Base-by-base conservation (phyloP, 1,140 invertebrate species). In the Ericerus pela region DNA sequence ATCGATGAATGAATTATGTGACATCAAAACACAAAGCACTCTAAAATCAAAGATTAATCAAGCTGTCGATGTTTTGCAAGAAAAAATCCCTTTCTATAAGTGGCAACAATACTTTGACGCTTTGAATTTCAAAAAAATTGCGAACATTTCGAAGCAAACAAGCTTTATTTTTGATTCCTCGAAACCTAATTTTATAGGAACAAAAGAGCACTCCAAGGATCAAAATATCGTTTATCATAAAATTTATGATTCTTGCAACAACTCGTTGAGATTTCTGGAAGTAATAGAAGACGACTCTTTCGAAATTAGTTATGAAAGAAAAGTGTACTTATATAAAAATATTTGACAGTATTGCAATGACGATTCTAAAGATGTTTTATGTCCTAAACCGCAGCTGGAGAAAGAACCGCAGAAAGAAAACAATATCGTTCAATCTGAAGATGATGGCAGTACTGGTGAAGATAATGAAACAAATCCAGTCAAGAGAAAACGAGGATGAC, bases 251-350 rank as follows among this genome's bases (percentile, higher is more conserved):
- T n/a, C n/a, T n/a, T 16, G 10, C 10, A 30, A 54, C 29, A 36
- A 26, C 26, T 36, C 57, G n/a, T 2, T 1, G 12, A 52, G 52
- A 29, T 58, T 58, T 28, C 57, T 52, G 4, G 33, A 41, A 18
- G 3, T 24, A 2, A 54, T 54, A 26, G 14, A 2, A 1, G 4
- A 38, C 3, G 36, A 38, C 3, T 52, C 52, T 27, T 14, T 16
- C 28, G 56, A 24, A 28, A 37, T 58, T 31, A 20, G n/a, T 12
- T 3, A 26, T 22, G 18, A 58, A 24, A 24, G 56, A 3, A 58
- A 41, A 29, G 31, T 37, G 18, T 58, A 58, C 18, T 51, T 58
- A 10, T 54, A 28, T 29, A 58, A 58, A 31, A 58, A 54, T 37
- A 58, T 58, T 14, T 5, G 56, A 18, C 26, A 28, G 2, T 58